Evolutionary conservation across 2,797 vertebrate species (phyloP), one percentile per base, ranked within the genome.

Genomic region (Bryconaethiops microstoma): DNA sequence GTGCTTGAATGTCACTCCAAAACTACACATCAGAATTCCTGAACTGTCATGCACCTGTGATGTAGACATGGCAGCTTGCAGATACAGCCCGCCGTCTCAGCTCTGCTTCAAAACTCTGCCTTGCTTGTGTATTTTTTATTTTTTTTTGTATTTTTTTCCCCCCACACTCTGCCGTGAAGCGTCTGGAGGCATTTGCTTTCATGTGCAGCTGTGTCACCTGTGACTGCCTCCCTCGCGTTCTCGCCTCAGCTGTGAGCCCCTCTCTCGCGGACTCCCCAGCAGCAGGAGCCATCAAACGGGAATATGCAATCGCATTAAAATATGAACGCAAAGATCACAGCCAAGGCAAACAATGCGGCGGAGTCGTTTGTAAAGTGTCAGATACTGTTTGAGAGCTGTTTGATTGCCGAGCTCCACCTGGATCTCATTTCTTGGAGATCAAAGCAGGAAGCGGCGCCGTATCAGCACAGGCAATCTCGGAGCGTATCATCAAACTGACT

Each of bases 151-250:
- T 45, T 52, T 52, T 52, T 14, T 79, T 74, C 79, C 63, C 45
- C 77, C 81, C 70, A 69, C 71, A 72, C 48, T 45, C 21, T 35
- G 57, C 13, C 63, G 64, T 29, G 55, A 16, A 9, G 54, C 69
- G 76, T 83, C 74, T 72, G 79, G 77, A 82, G 79, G 74, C 7
- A 45, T 55, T 73, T 19, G 59, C 70, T 85, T 87, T 87, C 76
- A 87, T 83, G 79, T 68, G 79, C 75, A 59, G 48, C 77, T 82
- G 64, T 85, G 81, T 85, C 74, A 85, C 79, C 82, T 82, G 76
- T 71, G 73, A 60, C 79, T 80, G 21, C 55, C 10, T 81, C 79
- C 71, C 70, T 73, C 65, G 78, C 75, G 63, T 79, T 73, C 74
- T 25, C 25, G 48, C 82, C 77, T 82, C 29, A 25, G 69, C 76